phyloP scores from a whole-genome alignment of 2,888 invertebrate species.

The Caenorhabditis uteleia region DNA sequence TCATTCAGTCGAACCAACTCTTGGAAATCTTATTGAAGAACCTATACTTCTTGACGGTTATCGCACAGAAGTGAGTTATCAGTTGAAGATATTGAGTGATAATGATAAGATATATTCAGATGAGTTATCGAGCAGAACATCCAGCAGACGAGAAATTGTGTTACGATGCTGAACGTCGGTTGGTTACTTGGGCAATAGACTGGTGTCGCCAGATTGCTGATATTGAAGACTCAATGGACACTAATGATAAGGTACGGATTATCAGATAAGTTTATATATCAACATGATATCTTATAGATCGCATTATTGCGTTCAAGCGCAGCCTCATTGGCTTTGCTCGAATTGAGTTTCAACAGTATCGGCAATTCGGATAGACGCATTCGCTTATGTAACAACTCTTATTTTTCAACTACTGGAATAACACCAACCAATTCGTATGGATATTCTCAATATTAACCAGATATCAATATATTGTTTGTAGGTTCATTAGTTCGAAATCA shows the following conservation, averaged over 20 bases:
- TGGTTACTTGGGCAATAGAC: constrained; percentile 58
- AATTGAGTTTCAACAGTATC: constrained; percentile 34
- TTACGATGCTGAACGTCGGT: constrained; percentile 50
- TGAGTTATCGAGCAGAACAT: constrained; percentile 46
- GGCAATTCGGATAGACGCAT: constrained; percentile 15
- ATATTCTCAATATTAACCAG: not conserved
- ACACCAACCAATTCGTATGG: constrained; percentile 46
- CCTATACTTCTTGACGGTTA: constrained; percentile 60
- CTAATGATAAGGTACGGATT: constrained; percentile 45
- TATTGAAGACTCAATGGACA: constrained; percentile 43
- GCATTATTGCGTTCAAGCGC: constrained; percentile 52
- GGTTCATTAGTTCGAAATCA: constrained; percentile 59
- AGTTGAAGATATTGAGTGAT: no score
- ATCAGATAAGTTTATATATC: constrained; percentile 7
- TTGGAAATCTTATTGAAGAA: constrained; percentile 42
- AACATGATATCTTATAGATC: no score
- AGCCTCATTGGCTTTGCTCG: constrained; percentile 57
- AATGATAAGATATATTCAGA: no score
- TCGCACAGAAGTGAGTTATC: constrained; percentile 40
- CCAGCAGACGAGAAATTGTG: constrained; percentile 44
- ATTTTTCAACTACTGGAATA: constrained; percentile 27
- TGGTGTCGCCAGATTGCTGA: constrained; percentile 53
- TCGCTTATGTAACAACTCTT: constrained; percentile 44
- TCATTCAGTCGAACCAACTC: constrained; percentile 33
- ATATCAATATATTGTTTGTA: constrained; percentile 11